phyloP scores from a whole-genome alignment of 1,140 invertebrate species.

The Philotrypesis tridentata region DNA sequence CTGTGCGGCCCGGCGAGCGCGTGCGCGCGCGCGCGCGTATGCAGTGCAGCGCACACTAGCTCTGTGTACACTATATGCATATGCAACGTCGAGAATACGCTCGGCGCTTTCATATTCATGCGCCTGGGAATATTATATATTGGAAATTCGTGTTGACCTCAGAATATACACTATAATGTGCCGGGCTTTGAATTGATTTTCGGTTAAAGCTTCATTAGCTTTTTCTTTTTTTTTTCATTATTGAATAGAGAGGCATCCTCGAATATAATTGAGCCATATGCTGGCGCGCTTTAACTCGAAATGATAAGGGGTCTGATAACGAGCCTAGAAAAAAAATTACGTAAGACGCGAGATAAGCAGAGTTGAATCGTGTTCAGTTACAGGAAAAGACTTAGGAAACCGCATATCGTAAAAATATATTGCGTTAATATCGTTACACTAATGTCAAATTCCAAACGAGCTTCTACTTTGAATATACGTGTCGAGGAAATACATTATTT shows the following conservation, averaged over 20 bases:
- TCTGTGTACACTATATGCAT: too few relatives aligned
- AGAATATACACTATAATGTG: too few relatives aligned
- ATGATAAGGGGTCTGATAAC: conserved; percentile 41
- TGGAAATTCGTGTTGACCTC: background rate
- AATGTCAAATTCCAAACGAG: background rate
- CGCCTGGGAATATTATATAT: background rate
- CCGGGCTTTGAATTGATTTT: too few relatives aligned
- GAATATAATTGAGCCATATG: conserved; percentile 36
- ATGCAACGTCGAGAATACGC: too few relatives aligned
- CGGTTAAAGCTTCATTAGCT: background rate
- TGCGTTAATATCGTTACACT: conserved; percentile 13
- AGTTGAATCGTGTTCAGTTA: conserved; percentile 2
- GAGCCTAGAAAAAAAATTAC: conserved; percentile 32
- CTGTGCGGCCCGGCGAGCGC: too few relatives aligned
- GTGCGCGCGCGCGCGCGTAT: too few relatives aligned
- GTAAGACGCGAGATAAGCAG: conserved; percentile 30
- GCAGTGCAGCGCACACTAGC: too few relatives aligned
- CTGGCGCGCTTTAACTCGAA: conserved; percentile 26
- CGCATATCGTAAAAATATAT: conserved; percentile 22
- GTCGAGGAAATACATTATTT: too few relatives aligned
- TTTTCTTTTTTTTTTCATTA: too few relatives aligned
- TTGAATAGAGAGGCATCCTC: background rate
- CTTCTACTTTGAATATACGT: background rate
- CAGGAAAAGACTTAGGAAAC: background rate
- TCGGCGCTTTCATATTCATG: too few relatives aligned